Evolutionary conservation across 2,797 vertebrate genomes (phyloP).

Genomic region (Pygocentrus nattereri): DNA sequence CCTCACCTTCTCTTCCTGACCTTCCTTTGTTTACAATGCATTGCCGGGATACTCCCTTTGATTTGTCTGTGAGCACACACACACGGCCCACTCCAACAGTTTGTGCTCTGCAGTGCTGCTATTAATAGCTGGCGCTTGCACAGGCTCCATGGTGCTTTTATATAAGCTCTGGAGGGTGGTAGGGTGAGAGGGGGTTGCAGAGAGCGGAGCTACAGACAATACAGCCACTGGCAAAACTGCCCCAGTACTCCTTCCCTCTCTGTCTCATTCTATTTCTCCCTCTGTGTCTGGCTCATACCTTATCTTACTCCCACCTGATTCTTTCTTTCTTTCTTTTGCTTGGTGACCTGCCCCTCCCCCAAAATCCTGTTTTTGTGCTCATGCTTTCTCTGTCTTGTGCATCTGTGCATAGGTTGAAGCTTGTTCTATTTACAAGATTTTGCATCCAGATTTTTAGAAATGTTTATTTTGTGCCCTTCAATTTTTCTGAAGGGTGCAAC

Average conservation of each 20-base stretch:
- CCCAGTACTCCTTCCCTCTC: constrained; percentile 71
- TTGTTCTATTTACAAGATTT: too few relatives aligned
- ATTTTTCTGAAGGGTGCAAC: too few relatives aligned
- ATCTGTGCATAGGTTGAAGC: neutral
- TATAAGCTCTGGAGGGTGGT: constrained; percentile 85
- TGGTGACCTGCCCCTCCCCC: too few relatives aligned
- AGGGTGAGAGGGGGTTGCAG: constrained; percentile 46
- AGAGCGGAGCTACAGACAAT: constrained; percentile 67
- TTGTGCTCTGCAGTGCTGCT: constrained; percentile 92
- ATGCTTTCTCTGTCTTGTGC: too few relatives aligned
- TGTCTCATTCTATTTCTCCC: neutral
- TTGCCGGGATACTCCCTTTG: constrained; percentile 94
- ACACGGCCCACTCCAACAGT: constrained; percentile 85
- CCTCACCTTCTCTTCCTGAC: constrained; percentile 86
- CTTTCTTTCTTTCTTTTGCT: neutral
- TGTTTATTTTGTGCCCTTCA: too few relatives aligned
- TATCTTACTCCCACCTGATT: neutral
- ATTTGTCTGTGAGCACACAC: constrained; percentile 80
- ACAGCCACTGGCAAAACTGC: constrained; percentile 77
- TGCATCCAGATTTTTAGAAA: too few relatives aligned
- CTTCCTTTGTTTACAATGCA: constrained; percentile 93
- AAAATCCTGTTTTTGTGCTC: too few relatives aligned
- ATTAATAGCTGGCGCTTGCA: constrained; percentile 92
- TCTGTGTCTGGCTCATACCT: neutral
- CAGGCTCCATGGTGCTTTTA: constrained; percentile 92